Conservation (phyloP, 2,113 vertebrate species). For the Chloebia gouldiae region DNA sequence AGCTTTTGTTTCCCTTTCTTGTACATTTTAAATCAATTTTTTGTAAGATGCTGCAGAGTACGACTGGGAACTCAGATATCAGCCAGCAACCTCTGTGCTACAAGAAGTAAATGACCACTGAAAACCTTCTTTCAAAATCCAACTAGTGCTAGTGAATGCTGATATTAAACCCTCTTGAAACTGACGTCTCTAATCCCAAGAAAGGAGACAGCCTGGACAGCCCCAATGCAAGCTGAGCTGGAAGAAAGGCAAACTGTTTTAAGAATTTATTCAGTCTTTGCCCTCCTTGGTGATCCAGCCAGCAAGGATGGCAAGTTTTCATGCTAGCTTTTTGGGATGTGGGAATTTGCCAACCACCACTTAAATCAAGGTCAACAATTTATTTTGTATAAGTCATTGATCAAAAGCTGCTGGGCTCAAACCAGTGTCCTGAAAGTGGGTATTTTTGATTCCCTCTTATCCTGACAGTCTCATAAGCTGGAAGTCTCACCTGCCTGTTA, state of each 20-base stretch:
- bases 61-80: background rate
- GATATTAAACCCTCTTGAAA: background rate
- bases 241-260: slow-evolving; percentile 8
- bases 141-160: background rate
- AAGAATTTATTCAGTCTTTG: slow-evolving; percentile 12
- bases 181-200: slow-evolving; percentile 7
- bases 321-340: background rate
- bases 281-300: background rate
- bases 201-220: background rate
- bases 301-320: background rate
- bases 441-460: background rate
- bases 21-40: background rate
- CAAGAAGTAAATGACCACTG: background rate
- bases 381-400: background rate
- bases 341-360: background rate
- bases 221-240: background rate
- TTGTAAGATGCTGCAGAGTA: background rate
- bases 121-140: background rate
- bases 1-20: background rate
- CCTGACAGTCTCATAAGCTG: background rate
- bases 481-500: background rate
- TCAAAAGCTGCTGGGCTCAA: background rate
- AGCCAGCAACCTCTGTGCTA: background rate
- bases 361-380: slow-evolving; percentile 1
- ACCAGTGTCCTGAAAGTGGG: background rate